Base-by-base conservation (phyloP, 2,888 invertebrate species). In the Lamellibrachia satsuma region DNA sequence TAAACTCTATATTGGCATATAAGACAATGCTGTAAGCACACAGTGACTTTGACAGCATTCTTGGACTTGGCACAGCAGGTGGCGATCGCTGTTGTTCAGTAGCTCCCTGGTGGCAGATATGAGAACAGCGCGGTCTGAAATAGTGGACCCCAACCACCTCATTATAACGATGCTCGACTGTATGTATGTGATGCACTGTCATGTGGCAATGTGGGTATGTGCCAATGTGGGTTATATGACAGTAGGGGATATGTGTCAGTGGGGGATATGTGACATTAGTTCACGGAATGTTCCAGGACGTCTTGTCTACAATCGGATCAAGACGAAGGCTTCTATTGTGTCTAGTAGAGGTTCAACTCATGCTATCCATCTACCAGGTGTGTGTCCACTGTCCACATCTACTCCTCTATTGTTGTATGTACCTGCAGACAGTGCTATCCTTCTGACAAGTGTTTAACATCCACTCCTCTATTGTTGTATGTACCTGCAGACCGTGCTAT, bases 301-400 rank as follows among this genome's bases (percentile, higher is more conserved):
- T 52, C 94, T 96, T 57, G 96, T 96, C 52, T 96, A 95, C 94
- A 95, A 96, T 27, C 94, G 96, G 92, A 94, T 96, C 51, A 94
- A 95, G 90, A 95, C 95, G 90, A 96, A 96, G 93, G 95, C 96
- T n/a, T 97, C 97, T 96, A 97, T 97, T 94, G 97, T 97, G 94
- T 96, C 96, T 8, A 15, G 22, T n/a, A 94, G 95, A 92, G 96
- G 96, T n/a, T 95, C 95, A 93, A 95, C 94, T 27, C 94, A 95
- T 90, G 95, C 96, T 51, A 95, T 96, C 15, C 96, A 95, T 93
- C 94, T 97, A 92, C 96, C 96, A 94, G 96, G 96, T 96, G 94
- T 92, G 92, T 75, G 22, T 75, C 75, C 75, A 75, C 75, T 75
- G 75, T 75, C 75, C n/a, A n/a, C 15, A 22, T 75, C 22, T 2